Base-by-base conservation (phyloP, 2,888 invertebrate genomes). In the Philopedon plagiatum region DNA sequence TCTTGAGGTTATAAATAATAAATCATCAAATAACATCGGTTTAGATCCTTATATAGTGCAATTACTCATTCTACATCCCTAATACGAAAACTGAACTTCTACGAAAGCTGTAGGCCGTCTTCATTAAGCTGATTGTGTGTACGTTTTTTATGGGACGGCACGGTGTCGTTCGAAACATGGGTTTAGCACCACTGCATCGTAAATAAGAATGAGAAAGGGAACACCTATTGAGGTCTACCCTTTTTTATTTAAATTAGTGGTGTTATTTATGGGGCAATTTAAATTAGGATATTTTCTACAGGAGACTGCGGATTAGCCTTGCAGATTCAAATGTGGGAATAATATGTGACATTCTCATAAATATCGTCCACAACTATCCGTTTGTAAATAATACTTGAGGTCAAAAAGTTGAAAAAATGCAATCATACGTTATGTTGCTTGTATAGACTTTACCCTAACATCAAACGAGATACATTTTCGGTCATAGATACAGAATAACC, bases 101-200 rank as follows among this genome's bases (percentile, higher is more conserved):
- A 39, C 54, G 65, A 65, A 54, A 65, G 29, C 54, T 29, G 54
- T 65, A 41, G 56, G 64, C 19, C 26, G 63, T 63, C 63, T 63
- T 63, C 51, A 63, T 63, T 63, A 63, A 44, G 61, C 61, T 63
- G 63, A 63, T 63, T 63, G 63, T 63, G 63, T 37, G 21, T 51
- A 63, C 34, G 44, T 46, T 61, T 61, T 60, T 61, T 61, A 61
- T 63, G 32, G 46, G 51, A 49, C 63, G 29, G 41, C 23, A 23
- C 26, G 44, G 61, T 29, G 32, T 61, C 51, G 32, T 32, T 63
- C 21, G 7, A 18, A 37, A 51, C 32, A 32, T 51, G 51, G 63
- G 51, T 63, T 63, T 63, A 63, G 63, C 37, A 63, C 63, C 63
- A 63, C 21, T 21, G 51, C 18, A 32, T 21, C 37, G 49, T 63